Evolutionary conservation across 1,140 invertebrate genomes (phyloP), one percentile per base, ranked within the genome.

Genomic region (Calosoma granatense): DNA sequence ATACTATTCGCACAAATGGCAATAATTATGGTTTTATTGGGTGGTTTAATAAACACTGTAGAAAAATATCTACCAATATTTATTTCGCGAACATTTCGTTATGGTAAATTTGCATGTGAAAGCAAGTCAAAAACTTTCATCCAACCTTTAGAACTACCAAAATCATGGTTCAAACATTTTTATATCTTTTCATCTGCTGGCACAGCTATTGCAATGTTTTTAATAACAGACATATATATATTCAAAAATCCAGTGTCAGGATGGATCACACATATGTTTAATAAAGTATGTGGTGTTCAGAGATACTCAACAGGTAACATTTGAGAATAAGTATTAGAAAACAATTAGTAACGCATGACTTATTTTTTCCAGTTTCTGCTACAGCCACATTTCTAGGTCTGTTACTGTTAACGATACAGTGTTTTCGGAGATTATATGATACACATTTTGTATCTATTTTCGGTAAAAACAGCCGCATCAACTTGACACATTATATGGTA

Each of bases 371-470:
- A 85, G 84, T 81, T 22, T 72, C 75, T 55, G 65, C 76, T 17
- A 74, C 77, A 59, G 73, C 76, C 53, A 76, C 78, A 4, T 61
- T 84, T 11, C 61, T 88, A 26, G 80, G 79, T 2, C 63, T 82
- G 1, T 30, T 73, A 2, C 66, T 92, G 30, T 64, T 90, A 0
- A 78, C 77, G 0, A 56, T 88, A 15, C 90, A 94, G 65, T 81
- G 81, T 51, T 77, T 71, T 41, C 78, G 87, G 63, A 76, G 91
- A 64, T 80, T 86, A 36, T 91, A 90, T 67, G 92, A 95, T 70
- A 84, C 84, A 17, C 78, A 79, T 60, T 86, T 71, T 64, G 69
- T 94, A 6, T 88, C 81, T 69, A 80, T 94, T 11, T 94, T 88
- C 71, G 88, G 89, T 11, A 78, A 74, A 53, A 75, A 84, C 57